Conservation (phyloP, 2,113 vertebrate genomes). For the Lophura nycthemera region DNA sequence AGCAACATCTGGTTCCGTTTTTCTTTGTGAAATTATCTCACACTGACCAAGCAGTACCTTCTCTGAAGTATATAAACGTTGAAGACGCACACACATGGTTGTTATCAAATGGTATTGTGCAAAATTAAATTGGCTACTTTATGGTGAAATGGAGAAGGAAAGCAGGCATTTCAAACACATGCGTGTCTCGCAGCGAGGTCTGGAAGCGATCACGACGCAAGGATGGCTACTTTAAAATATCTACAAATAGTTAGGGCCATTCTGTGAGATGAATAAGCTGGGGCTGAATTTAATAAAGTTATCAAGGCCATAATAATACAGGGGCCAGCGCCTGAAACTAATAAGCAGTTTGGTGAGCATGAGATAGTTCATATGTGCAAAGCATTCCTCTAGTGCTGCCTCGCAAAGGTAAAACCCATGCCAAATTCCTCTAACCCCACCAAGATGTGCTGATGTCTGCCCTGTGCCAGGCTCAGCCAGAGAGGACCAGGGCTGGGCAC, state of each 20-base stretch:
- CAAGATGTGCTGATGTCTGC: slow-evolving; percentile 40
- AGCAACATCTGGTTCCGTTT: slow-evolving; percentile 81
- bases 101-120: slow-evolving; percentile 83
- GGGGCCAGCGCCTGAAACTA: slow-evolving; percentile 74
- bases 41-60: slow-evolving; percentile 82
- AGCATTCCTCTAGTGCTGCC: slow-evolving; percentile 56
- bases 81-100: slow-evolving; percentile 83
- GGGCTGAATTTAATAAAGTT: slow-evolving; percentile 79
- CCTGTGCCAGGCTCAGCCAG: not conserved
- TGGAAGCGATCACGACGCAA: slow-evolving; percentile 72
- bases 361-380: slow-evolving; percentile 75
- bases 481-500: not conserved
- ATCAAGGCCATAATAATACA: slow-evolving; percentile 74
- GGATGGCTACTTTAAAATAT: slow-evolving; percentile 81
- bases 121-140: slow-evolving; percentile 85
- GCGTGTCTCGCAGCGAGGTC: slow-evolving; percentile 75
- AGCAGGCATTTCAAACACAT: slow-evolving; percentile 79
- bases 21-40: slow-evolving; percentile 82
- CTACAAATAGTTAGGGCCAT: slow-evolving; percentile 71
- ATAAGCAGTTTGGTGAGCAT: slow-evolving; percentile 74
- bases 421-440: slow-evolving; percentile 45
- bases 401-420: slow-evolving; percentile 54
- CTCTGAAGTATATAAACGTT: slow-evolving; percentile 79
- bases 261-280: slow-evolving; percentile 63
- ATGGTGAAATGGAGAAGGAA: slow-evolving; percentile 79